Evolutionary conservation across 2,888 invertebrate species (phyloP).

Genomic region (Dryococelus australis): DNA sequence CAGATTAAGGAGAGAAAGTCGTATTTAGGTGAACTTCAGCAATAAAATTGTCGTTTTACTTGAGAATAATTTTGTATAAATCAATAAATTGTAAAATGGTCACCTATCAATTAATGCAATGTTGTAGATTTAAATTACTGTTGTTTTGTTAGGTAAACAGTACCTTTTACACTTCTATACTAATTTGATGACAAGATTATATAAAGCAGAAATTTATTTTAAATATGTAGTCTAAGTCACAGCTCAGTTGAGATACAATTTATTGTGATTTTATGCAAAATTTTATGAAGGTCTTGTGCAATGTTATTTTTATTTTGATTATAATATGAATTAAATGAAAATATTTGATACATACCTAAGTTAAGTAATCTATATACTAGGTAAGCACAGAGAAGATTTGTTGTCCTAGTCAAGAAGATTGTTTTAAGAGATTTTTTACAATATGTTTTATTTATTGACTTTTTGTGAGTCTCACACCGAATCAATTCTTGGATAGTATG

Average conservation of each 20-base stretch:
- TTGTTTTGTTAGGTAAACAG: no score
- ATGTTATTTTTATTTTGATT: conserved; percentile 22
- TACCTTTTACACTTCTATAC: no score
- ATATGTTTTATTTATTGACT: conserved; percentile 28
- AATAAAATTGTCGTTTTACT: not conserved
- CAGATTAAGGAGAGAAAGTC: not conserved
- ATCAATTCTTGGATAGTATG: conserved; percentile 12
- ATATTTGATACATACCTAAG: conserved; percentile 12
- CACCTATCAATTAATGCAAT: not conserved
- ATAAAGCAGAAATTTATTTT: not conserved
- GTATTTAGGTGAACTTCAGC: not conserved
- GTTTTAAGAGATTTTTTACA: conserved; percentile 27
- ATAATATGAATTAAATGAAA: not conserved
- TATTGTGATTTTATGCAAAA: not conserved
- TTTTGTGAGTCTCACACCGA: not conserved
- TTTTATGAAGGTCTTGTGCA: conserved; percentile 13
- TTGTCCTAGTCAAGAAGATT: conserved; percentile 27
- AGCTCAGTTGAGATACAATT: not conserved
- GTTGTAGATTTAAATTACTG: not conserved
- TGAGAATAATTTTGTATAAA: not conserved
- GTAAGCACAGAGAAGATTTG: conserved; percentile 17
- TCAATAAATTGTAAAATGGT: not conserved
- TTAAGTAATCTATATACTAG: conserved; percentile 22
- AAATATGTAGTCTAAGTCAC: not conserved
- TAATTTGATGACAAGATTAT: no score